Conservation (phyloP, 2,113 vertebrate genomes). For the Mionectes macconnelli region DNA sequence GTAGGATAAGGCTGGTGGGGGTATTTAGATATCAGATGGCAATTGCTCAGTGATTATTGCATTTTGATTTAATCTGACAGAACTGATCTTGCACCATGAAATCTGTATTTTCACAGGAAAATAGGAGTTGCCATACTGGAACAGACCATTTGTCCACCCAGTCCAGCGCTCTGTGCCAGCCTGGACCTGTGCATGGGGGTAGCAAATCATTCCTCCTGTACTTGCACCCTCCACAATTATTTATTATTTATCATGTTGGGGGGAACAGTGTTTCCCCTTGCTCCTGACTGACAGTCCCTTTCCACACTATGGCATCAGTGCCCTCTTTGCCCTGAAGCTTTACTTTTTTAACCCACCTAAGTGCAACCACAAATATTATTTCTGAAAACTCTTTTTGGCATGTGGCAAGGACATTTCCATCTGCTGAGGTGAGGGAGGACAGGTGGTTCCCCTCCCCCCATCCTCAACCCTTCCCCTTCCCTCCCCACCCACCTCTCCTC, state of each 20-base stretch:
- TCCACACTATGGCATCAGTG: neutral
- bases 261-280: neutral
- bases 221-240: neutral
- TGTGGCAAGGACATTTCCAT: neutral
- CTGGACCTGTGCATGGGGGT: neutral
- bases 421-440: neutral
- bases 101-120: slow-evolving; percentile 63
- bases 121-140: slow-evolving; percentile 59
- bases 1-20: slow-evolving; percentile 44
- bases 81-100: slow-evolving; percentile 54
- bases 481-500: neutral
- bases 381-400: neutral
- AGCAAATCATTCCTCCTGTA: neutral
- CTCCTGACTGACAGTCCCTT: neutral
- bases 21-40: slow-evolving; percentile 63
- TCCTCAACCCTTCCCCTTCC: neutral
- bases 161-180: neutral
- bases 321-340: neutral
- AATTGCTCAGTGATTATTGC: slow-evolving; percentile 56
- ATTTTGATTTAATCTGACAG: slow-evolving; percentile 73
- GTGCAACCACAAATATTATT: neutral
- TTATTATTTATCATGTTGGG: neutral
- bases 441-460: accelerated
- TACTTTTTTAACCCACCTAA: neutral
- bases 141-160: slow-evolving; percentile 18